Evolutionary conservation across 1,140 invertebrate genomes (phyloP), one percentile per base, ranked within the genome.

Genomic region (Dendrolimus punctatus): DNA sequence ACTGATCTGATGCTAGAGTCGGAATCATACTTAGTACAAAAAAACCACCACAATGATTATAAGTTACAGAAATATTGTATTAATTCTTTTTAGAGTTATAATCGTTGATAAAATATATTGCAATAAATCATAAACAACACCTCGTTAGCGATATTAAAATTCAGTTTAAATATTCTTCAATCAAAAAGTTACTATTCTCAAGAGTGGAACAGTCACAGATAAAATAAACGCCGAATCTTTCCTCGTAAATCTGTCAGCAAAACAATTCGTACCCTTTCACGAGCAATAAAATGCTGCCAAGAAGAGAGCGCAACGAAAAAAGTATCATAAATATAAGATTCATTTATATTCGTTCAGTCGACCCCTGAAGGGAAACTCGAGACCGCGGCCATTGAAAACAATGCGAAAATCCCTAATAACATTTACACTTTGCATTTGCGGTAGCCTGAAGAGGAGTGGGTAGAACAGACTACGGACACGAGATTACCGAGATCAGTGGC

Each of bases 241-340:
- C 68, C 67, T 84, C 80, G 80, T 84, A 82, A 84, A 84, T 84
- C 80, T 84, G 80, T 80, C 79, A 80, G 73, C 76, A 73, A 80
- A 84, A 84, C 80, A 84, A 82, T 84, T 84, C 70, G 68, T 81
- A 84, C 79, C 79, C 80, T 82, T 84, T 84, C 80, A 80, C 77
- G 77, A 84, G 79, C 79, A 80, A 84, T 84, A 84, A 80, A 84
- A 84, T 63, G 73, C 73, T 81, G 79, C 71, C 73, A 81, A 80
- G 69, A 81, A 77, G 69, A 72, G 71, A 74, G 64, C 23, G 64
- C 65, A 71, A 71, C 62, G 74, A 77, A 83, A 77, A 80, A 82
- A 83, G 77, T 76, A 83, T 82, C 76, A 85, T 80, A 83, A 82
- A 85, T 83, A 82, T 83, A 81, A 83, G 73, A 83, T 83, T 83